Conservation (phyloP, 2,888 invertebrate genomes). For the Xylota segnis region DNA sequence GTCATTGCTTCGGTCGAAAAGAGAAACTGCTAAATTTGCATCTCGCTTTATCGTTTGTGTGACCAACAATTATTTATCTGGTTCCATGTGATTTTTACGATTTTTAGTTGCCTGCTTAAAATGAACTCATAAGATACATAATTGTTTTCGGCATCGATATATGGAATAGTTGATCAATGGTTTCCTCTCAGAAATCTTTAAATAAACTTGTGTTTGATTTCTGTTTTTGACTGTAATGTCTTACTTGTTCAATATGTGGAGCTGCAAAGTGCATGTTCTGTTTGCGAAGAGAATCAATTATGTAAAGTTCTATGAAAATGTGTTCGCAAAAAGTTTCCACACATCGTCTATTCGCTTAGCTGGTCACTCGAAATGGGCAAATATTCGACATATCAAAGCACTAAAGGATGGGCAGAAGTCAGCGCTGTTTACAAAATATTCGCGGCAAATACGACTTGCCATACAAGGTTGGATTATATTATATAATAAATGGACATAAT, state of each 20-base stretch:
- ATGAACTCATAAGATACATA: no score
- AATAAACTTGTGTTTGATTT: no score
- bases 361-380: constrained; percentile 92
- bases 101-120: no score
- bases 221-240: no score
- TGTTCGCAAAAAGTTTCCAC: constrained; percentile 14
- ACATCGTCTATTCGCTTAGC: constrained; percentile 81
- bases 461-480: constrained; percentile 85
- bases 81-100: no score
- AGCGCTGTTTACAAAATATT: constrained; percentile 84
- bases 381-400: constrained; percentile 89
- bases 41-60: no score
- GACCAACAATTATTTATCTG: no score
- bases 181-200: no score
- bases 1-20: no score
- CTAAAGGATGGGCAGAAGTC: constrained; percentile 87
- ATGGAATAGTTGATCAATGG: no score
- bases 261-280: not conserved
- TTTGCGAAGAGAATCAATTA: not conserved
- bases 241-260: constrained; percentile 6
- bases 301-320: not conserved
- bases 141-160: no score
- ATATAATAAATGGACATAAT: constrained; percentile 5
- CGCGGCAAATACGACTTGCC: constrained; percentile 86
- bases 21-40: no score